These are phyloP conservation scores for Tautogolabrus adspersus DNA, from an alignment of 2,113 vertebrate species.

Conservation along the genomic window DNA sequence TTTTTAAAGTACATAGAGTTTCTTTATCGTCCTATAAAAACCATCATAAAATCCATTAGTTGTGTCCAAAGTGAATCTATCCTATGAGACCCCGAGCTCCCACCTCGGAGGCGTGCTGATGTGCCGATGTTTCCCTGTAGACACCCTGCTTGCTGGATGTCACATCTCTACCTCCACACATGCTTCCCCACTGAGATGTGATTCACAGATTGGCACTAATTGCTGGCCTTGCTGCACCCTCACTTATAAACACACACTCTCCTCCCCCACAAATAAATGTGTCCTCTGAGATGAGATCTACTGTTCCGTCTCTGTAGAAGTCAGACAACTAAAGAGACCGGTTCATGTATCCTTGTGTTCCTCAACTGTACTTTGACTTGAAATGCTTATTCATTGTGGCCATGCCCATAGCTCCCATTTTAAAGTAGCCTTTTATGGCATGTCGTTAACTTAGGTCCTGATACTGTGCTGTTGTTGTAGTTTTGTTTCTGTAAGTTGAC, in stretches of 20 bases:
- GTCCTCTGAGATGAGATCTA: constrained; percentile 7
- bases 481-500: too few species aligned
- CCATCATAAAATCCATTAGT: constrained; percentile 16
- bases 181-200: constrained; percentile 51
- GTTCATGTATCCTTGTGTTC: constrained; percentile 9
- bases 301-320: constrained; percentile 2
- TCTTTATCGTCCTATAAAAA: constrained; percentile 9
- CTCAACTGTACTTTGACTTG: too few species aligned
- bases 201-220: constrained; percentile 64
- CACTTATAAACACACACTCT: constrained; percentile 12
- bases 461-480: too few species aligned
- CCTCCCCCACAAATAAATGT: constrained; percentile 22
- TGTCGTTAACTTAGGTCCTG: too few species aligned
- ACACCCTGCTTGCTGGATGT: constrained; percentile 56
- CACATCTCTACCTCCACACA: constrained; percentile 53
- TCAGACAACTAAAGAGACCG: neutral
- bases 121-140: constrained; percentile 16
- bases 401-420: too few species aligned
- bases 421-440: too few species aligned
- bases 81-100: constrained; percentile 18
- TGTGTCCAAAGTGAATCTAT: constrained; percentile 2
- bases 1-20: constrained; percentile 1
- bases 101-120: constrained; percentile 22
- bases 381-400: too few species aligned
- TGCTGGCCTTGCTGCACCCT: constrained; percentile 36